Base-by-base conservation (phyloP, 2,113 vertebrate genomes). In the Colossoma macropomum region DNA sequence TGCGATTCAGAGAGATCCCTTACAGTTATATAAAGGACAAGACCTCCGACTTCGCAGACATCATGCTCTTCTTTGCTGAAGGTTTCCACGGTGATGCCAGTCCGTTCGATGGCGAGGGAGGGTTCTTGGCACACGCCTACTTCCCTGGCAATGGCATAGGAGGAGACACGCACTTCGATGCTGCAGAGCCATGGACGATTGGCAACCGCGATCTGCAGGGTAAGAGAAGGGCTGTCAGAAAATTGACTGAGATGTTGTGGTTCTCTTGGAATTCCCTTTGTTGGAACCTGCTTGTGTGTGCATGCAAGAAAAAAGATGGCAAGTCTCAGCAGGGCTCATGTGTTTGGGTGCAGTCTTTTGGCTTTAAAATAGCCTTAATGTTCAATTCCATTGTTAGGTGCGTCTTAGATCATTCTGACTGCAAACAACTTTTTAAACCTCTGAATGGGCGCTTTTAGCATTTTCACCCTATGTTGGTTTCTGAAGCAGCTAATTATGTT, bases 111-210 rank as follows among this genome's bases (percentile, higher is more conserved):
- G 97, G 97, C 0, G 96, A 96, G 77, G 97, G 96, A 0, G 97
- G 97, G 12, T 97, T 97, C 90, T 84, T 98, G 87, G 97, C 97
- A 0, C 97, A 98, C 0, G 97, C 97, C 74, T 98, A 97, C 86
- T 98, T 97, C 89, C 97, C 97, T 0, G 92, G 95, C 1, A 91
- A 92, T 52, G 96, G 96, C 88, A 96, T 98, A 0, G 97, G 97
- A 0, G 97, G 97, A 0, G 97, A 98, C 89, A 97, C 96, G 17
- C 97, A 98, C 92, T 98, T 98, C 68, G 97, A 98, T 30, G 93
- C 93, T 0, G 95, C 96, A 0, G 97, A 97, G 85, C 97, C 97
- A 0, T 98, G 97, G 97, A 98, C 97, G 0, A 89, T 94, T 32
- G 92, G 92, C 65, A 96, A 96, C 86, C 86, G 85, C 23, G 95